These are phyloP conservation scores for Eumeta japonica DNA, from an alignment of 1,140 invertebrate species.

Conservation along the genomic window DNA sequence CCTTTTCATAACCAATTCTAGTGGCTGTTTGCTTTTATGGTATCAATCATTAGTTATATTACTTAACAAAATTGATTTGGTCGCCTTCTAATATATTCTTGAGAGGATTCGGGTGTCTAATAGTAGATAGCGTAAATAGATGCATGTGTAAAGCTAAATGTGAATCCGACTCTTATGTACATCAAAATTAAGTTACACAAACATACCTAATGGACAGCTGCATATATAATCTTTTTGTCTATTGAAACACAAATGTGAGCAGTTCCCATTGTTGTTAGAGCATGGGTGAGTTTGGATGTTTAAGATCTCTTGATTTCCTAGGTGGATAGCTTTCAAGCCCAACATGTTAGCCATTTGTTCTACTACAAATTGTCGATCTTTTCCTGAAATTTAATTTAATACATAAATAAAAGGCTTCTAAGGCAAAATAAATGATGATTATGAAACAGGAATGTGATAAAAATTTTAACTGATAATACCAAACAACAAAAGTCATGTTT, in stretches of 20 bases:
- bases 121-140: too few species aligned
- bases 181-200: too few species aligned
- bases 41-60: too few species aligned
- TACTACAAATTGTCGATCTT: slow-evolving; percentile 74
- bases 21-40: too few species aligned
- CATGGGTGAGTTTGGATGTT: slow-evolving; percentile 64
- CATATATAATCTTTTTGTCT: slow-evolving; percentile 74
- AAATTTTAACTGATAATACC: background rate
- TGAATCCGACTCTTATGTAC: too few species aligned
- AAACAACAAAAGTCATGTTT: background rate
- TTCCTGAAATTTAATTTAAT: slow-evolving; percentile 49
- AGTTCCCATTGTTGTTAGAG: slow-evolving; percentile 72
- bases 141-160: too few species aligned
- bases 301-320: slow-evolving; percentile 55
- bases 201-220: slow-evolving; percentile 72
- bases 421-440: too few species aligned
- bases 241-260: slow-evolving; percentile 83
- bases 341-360: slow-evolving; percentile 87
- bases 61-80: too few species aligned
- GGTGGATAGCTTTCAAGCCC: slow-evolving; percentile 79
- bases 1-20: too few species aligned
- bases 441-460: too few species aligned
- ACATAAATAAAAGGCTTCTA: background rate
- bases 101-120: too few species aligned
- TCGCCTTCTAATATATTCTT: too few species aligned